Base-by-base conservation (phyloP, 2,888 invertebrate species). In the Chaetogeoica ovagalla region DNA sequence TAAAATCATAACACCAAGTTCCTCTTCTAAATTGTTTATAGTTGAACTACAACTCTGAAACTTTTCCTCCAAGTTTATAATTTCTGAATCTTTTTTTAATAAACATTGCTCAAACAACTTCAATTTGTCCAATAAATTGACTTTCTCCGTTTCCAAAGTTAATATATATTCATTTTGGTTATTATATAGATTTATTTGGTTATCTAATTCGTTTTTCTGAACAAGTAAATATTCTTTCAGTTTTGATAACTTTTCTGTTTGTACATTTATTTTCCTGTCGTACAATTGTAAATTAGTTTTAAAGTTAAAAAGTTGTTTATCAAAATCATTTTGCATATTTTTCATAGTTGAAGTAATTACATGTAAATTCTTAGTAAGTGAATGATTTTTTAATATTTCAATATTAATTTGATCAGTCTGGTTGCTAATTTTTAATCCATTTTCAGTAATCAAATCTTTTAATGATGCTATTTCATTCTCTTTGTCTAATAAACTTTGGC, bases 1-100 rank as follows among this genome's bases (percentile, higher is more conserved):
- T 19, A 75, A 57, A 17, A 37, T 37, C 57, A 75, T 75, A 57
- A 75, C 57, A 55, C 75, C 75, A 11, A 75, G 65, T 57, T 75
- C 8, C 37, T 75, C 75, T 66, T 75, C 23, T 75, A 75, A 75
- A 11, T 75, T 21, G 8, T 17, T 55, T 39, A 66, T 39, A 21
- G 9, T 21, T 19, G 3, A 11, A 75, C 17, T 66, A 65, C 6
- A 1, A 39, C 43, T 19, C 11, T 65, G 17, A 39, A 75, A n/a
- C 21, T 66, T 17, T 57, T 75, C 37, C 59, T 23, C 39, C 21
- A 66, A 23, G 15, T 23, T 66, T 23, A 17, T 4, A 39, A 66
- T 19, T 57, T 55, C 21, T 37, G 39, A 11, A 6, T 75, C 37
- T 66, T 75, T 75, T 21, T 21, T 17, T 15, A 66, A 66, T 57